Base-by-base conservation (phyloP, 1,140 invertebrate species). In the Diuraphis noxia region DNA sequence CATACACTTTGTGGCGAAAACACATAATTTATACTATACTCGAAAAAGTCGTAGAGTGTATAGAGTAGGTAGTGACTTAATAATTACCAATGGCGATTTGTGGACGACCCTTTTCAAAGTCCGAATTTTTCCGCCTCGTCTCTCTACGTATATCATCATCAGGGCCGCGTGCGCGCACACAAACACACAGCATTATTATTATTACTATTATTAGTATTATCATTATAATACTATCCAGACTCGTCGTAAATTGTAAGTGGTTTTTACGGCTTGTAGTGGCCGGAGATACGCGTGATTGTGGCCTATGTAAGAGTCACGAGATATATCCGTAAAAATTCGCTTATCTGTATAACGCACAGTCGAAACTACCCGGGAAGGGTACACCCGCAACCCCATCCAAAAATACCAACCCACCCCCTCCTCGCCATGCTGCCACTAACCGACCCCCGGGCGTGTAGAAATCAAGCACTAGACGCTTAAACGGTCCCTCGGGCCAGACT, bases 191-290 rank as follows among this genome's bases (percentile, higher is more conserved):
- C 13, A n/a, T n/a, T 17, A 63, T 17, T n/a, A 63, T 10, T 30
- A 56, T 30, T 56, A n/a, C 17, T 17, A 63, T 17, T n/a, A 63
- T 10, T 30, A 56, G 9, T 56, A 56, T 56, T 56, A 56, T 56
- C 30, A 56, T 63, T 72, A 72, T 72, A n/a, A 72, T n/a, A 72
- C 21, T 72, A 1, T 72, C 30, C 56, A 72, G n/a, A 72, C 56
- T n/a, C 13, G 17, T 85, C 41, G n/a, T 85, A 85, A 85, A 85
- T 85, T n/a, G n/a, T 85, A 43, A 85, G 30, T 40, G 81, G 81
- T n/a, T 79, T n/a, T 36, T 79, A 79, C 13, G 56, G 72, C 17
- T 82, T 10, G 38, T 40, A 23, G 36, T 41, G 23, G 72, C 36
- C 5, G 41, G 41, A 85, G 84, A 49, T 46, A 46, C 30, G 30